Evolutionary conservation across 2,888 invertebrate species (phyloP), one percentile per base, ranked within the genome.

Genomic region (Formica aserva): DNA sequence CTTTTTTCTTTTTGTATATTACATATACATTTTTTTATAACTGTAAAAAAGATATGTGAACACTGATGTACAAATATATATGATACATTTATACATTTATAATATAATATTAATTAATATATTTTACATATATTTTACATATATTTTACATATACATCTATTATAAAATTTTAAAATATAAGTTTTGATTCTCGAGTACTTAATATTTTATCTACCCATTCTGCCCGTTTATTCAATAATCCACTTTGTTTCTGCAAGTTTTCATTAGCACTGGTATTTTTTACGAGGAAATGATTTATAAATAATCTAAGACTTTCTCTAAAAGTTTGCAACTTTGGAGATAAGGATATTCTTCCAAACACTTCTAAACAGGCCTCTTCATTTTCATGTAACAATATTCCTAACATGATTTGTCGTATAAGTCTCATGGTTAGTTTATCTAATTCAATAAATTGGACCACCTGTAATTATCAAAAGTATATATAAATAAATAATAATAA

Each of bases 371-470:
- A 96, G 0, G 95, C 94, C 80, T 97, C 96, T 18, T 96, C 95
- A 87, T 97, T 96, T 0, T 96, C 95, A 71, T 96, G 96, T 89
- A 98, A 95, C 57, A 99, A 95, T 85, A 99, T 96, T 0, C 97
- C 96, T 5, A 97, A 95, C 65, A 98, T 95, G 5, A 98, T 96
- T 92, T 97, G 97, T 0, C 98, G 96, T 95, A 98, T 96, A 84
- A 99, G 97, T 45, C 97, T 95, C n/a, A 98, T 96, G 66, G 97
- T 97, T 0, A 96, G 95, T 93, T 98, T 98, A 93, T 98, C 97
- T 87, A 99, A 95, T 91, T 98, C 98, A 0, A 97, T 97, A 95
- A 99, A 98, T 93, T 98, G 96, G 32, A 99, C 96, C n/a, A 97
- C 96, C 97, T 97, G 95, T 41, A 95, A 95, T 67, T 52, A 66